Percentiles rank a stretch among this genome's conserved stretches.
phyloP scores from a whole-genome alignment of 2,797 vertebrate species.

The Chaetodon trifasciatus region DNA sequence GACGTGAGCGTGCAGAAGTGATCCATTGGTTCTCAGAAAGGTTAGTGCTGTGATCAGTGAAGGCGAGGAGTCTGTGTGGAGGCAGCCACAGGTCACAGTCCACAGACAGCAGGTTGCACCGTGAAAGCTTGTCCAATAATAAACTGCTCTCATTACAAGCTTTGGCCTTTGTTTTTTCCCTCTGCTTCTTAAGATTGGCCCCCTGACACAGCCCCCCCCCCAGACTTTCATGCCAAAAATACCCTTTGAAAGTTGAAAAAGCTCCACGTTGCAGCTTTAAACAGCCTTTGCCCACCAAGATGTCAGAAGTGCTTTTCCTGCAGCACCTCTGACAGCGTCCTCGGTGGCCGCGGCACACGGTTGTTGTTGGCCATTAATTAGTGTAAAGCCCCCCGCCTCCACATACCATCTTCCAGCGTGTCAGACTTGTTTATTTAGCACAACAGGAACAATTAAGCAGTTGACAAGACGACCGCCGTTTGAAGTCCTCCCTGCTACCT shows the following conservation, averaged over 20 bases:
- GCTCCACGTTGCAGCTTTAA: constrained; percentile 20
- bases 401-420: constrained; percentile 31
- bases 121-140: background rate
- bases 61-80: background rate
- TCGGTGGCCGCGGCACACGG: constrained; percentile 36
- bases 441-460: constrained; percentile 75
- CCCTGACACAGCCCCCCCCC: background rate
- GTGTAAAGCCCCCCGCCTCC: constrained; percentile 46
- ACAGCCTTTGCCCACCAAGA: constrained; percentile 9
- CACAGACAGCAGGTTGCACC: background rate
- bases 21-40: too few relatives aligned
- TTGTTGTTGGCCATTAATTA: constrained; percentile 75
- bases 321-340: constrained; percentile 50
- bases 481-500: constrained; percentile 57
- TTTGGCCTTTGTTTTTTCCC: background rate
- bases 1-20: too few relatives aligned
- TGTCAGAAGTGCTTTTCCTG: constrained; percentile 44
- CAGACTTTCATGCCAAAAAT: constrained; percentile 15
- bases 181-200: background rate
- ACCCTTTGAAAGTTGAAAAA: background rate
- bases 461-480: constrained; percentile 56
- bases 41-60: background rate
- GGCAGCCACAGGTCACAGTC: background rate
- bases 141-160: background rate
- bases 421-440: constrained; percentile 78